These are phyloP conservation scores for Sycobia sp. DNA, from an alignment of 1,140 invertebrate species.

Conservation along the genomic window DNA sequence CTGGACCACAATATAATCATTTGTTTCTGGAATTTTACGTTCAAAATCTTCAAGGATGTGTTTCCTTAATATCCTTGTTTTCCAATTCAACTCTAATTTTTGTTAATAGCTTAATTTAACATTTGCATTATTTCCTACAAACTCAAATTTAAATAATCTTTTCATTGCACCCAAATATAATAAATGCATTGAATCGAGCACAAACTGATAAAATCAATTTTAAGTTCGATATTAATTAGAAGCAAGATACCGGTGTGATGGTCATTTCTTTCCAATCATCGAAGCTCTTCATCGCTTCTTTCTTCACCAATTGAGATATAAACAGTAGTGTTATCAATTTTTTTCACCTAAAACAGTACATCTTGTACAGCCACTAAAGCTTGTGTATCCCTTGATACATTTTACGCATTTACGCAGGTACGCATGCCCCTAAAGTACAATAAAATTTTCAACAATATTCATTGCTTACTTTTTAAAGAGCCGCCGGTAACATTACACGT, in stretches of 20 bases:
- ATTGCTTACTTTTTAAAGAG: too few species aligned
- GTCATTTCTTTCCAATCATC: background rate
- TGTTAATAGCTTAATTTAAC: background rate
- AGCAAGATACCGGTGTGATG: background rate
- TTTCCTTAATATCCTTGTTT: background rate
- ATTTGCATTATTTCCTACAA: slow-evolving; percentile 10
- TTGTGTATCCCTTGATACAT: background rate
- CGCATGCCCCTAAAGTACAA: too few species aligned
- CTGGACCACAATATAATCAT: background rate
- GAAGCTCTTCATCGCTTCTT: background rate
- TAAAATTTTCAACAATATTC: too few species aligned
- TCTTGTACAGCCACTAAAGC: background rate
- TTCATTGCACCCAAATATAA: background rate
- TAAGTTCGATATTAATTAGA: background rate
- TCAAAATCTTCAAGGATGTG: background rate
- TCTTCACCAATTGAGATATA: background rate
- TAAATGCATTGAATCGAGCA: too few species aligned
- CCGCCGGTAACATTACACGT: too few species aligned
- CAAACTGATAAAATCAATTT: background rate
- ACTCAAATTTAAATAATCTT: too few species aligned
- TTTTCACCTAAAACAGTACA: too few species aligned
- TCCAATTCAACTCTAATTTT: background rate
- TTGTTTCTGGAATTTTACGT: background rate
- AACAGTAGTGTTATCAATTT: background rate
- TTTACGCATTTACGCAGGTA: too few species aligned